These are phyloP conservation scores for Atherinomorus stipes DNA, from an alignment of 2,113 vertebrate species.

Conservation along the genomic window DNA sequence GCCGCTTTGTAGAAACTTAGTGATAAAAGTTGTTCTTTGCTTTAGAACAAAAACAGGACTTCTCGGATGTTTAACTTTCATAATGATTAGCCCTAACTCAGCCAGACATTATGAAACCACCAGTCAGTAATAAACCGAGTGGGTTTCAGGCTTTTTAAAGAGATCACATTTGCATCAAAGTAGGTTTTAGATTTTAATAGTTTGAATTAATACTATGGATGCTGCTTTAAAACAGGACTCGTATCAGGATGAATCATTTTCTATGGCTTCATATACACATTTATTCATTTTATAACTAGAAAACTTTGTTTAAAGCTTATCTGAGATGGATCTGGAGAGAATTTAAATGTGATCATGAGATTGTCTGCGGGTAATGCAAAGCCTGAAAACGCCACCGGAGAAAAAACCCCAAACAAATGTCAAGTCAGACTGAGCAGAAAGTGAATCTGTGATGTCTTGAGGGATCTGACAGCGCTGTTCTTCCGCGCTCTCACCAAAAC, in stretches of 20 bases:
- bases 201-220: slow-evolving; percentile 12
- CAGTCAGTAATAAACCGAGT: neutral
- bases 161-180: neutral
- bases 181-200: neutral
- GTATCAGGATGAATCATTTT: slow-evolving; percentile 12
- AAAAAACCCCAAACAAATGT: neutral
- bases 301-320: neutral
- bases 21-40: slow-evolving; percentile 38
- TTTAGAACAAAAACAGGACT: slow-evolving; percentile 42
- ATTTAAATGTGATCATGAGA: neutral
- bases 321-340: slow-evolving; percentile 10
- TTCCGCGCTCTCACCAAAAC: slow-evolving; percentile 13
- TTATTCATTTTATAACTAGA: slow-evolving; percentile 17
- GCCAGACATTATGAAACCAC: slow-evolving; percentile 33
- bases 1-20: slow-evolving; percentile 49
- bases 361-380: neutral
- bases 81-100: slow-evolving; percentile 32
- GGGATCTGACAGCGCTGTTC: too few relatives aligned
- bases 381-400: neutral
- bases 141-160: neutral
- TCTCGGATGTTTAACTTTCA: slow-evolving; percentile 59
- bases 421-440: slow-evolving; percentile 8
- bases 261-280: neutral
- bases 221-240: slow-evolving; percentile 18
- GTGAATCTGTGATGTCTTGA: neutral